phyloP scores from a whole-genome alignment of 2,797 vertebrate species.

The Merluccius polli region DNA sequence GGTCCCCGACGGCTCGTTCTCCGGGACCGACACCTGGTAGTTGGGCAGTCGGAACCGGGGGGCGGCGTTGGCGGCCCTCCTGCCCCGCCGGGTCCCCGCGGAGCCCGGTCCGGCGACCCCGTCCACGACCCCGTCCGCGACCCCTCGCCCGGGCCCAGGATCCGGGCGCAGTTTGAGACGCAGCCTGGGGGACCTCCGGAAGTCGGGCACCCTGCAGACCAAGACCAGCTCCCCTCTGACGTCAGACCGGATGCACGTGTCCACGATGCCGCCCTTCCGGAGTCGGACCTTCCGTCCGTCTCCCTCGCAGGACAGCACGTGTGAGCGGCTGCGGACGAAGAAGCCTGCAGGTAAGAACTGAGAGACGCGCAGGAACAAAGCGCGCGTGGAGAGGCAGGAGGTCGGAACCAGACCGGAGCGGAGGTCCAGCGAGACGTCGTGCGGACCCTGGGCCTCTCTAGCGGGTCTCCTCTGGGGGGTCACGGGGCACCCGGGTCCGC shows the following conservation, averaged over 20 bases:
- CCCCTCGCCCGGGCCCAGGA: not conserved
- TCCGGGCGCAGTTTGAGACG: constrained; percentile 34
- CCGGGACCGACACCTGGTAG: constrained; percentile 84
- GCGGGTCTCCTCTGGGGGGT: constrained; percentile 45
- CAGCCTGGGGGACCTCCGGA: constrained; percentile 16
- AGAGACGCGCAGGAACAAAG: constrained; percentile 35
- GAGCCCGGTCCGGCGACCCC: too few species aligned
- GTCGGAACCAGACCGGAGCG: constrained; percentile 16
- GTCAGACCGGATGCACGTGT: constrained; percentile 25
- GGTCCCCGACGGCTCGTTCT: constrained; percentile 82
- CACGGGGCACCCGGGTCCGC: constrained; percentile 52
- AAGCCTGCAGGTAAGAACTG: constrained; percentile 31
- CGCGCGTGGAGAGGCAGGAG: constrained; percentile 28
- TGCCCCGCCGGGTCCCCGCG: constrained; percentile 40
- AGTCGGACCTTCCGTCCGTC: constrained; percentile 2
- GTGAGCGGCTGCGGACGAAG: constrained; percentile 22
- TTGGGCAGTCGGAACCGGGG: constrained; percentile 84
- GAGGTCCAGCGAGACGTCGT: constrained; percentile 37
- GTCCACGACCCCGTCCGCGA: not conserved
- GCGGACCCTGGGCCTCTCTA: not conserved
- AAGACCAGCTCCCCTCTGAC: constrained; percentile 20
- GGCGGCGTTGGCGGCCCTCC: constrained; percentile 64
- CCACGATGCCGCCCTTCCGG: constrained; percentile 5
- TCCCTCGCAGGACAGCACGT: constrained; percentile 28
- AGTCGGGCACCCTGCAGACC: constrained; percentile 36